Conservation (phyloP, 2,113 vertebrate genomes). For the Nansenia antarctica region DNA sequence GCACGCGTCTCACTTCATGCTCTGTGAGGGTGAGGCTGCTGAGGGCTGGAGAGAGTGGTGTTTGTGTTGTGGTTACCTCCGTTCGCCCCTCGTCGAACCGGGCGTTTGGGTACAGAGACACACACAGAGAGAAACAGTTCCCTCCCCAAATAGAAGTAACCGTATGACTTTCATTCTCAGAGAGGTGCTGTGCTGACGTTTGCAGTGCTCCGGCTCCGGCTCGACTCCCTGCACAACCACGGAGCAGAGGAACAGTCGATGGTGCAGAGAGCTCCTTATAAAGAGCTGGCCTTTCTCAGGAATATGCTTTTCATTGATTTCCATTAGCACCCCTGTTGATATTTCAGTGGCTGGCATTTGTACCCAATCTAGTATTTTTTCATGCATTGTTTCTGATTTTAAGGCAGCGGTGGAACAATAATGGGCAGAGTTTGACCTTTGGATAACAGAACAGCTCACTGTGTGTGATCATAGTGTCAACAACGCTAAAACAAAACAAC, state of each 20-base stretch:
- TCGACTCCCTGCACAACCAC: too few species aligned
- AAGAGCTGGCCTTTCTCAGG: not conserved
- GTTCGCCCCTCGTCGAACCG: too few species aligned
- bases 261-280: not conserved
- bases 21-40: too few species aligned
- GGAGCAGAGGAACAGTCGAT: not conserved
- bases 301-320: conserved; percentile 21
- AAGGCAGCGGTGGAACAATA: conserved; percentile 34
- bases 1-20: too few species aligned
- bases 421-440: conserved; percentile 54
- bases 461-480: too few species aligned
- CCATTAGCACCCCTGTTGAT: conserved; percentile 15
- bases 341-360: conserved; percentile 21
- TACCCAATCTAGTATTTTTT: conserved; percentile 22
- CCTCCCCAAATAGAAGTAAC: not conserved
- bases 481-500: too few species aligned
- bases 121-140: not conserved
- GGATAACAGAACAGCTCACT: conserved; percentile 33
- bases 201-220: too few species aligned
- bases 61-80: too few species aligned
- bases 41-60: too few species aligned
- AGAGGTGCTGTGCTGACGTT: not conserved
- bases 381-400: conserved; percentile 44
- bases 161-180: not conserved
- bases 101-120: too few species aligned